Percentiles rank a stretch among this genome's conserved stretches.
Conservation (phyloP, 2,888 invertebrate genomes). For the Ctenicera cuprea region DNA sequence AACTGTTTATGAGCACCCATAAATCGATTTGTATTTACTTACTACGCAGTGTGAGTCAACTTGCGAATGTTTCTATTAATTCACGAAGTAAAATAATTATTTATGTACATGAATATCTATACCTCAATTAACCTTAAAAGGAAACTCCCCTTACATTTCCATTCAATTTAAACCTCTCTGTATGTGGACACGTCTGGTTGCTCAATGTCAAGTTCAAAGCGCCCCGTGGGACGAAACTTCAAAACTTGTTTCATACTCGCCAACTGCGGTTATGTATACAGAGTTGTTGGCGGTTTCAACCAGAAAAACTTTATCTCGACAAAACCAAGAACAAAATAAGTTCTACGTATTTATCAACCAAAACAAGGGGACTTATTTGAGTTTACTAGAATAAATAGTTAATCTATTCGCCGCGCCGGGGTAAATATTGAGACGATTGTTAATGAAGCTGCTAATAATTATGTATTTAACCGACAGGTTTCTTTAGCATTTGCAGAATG, state of each 20-base stretch:
- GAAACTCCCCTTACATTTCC: neutral
- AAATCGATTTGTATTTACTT: too few relatives aligned
- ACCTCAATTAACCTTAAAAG: neutral
- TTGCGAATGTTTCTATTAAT: too few relatives aligned
- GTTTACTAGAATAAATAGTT: neutral
- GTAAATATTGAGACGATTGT: neutral
- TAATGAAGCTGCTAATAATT: neutral
- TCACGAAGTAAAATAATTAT: too few relatives aligned
- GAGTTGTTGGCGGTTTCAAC: neutral
- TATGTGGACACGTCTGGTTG: constrained; percentile 11
- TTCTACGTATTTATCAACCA: neutral
- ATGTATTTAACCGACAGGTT: neutral
- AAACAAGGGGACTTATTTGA: neutral
- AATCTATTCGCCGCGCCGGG: too few relatives aligned
- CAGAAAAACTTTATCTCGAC: constrained; percentile 12
- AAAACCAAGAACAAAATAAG: neutral
- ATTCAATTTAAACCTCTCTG: neutral
- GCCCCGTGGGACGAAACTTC: constrained; percentile 24
- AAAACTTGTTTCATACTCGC: constrained; percentile 29
- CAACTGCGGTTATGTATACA: constrained; percentile 20
- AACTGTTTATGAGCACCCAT: too few relatives aligned
- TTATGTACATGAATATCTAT: too few relatives aligned
- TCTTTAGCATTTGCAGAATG: constrained; percentile 12
- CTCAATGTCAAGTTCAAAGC: constrained; percentile 33
- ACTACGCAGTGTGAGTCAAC: too few relatives aligned